Evolutionary conservation across 1,140 invertebrate genomes (phyloP).

Genomic region (Trichonephila clavata): DNA sequence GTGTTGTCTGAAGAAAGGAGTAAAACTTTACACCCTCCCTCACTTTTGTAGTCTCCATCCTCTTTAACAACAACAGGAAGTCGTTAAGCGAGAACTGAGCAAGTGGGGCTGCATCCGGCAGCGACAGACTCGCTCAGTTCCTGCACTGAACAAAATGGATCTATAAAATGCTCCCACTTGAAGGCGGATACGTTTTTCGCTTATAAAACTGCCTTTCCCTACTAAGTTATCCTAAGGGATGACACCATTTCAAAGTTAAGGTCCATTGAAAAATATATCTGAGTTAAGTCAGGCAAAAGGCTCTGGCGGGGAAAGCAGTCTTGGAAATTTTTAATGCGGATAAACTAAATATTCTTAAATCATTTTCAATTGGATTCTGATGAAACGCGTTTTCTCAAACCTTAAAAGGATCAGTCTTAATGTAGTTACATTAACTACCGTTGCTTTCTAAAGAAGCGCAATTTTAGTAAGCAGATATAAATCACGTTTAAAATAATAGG

Average conservation of each 20-base stretch:
- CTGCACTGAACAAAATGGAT: not conserved
- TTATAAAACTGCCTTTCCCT: slow-evolving; percentile 22
- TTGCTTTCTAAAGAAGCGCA: no score
- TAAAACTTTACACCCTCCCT: slow-evolving; percentile 10
- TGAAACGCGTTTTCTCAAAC: no score
- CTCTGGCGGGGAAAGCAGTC: no score
- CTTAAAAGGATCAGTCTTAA: no score
- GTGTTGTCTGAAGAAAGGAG: slow-evolving; percentile 2
- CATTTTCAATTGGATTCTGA: no score
- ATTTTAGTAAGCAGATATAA: no score
- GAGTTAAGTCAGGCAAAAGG: no score
- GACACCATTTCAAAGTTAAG: not conserved
- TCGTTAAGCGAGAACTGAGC: slow-evolving; percentile 18
- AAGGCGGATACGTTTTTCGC: not conserved
- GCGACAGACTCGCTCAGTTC: not conserved
- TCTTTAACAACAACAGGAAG: slow-evolving; percentile 31
- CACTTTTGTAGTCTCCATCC: slow-evolving; percentile 14
- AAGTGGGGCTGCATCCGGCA: slow-evolving; percentile 1
- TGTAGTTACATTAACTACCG: no score
- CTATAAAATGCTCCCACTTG: slow-evolving; percentile 27
- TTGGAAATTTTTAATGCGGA: no score
- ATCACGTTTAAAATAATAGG: no score
- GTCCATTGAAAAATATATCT: not conserved
- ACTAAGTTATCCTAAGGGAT: not conserved
- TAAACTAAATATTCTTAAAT: no score